These are phyloP conservation scores for Riptortus pedestris DNA, from an alignment of 1,140 invertebrate species.

Conservation along the genomic window DNA sequence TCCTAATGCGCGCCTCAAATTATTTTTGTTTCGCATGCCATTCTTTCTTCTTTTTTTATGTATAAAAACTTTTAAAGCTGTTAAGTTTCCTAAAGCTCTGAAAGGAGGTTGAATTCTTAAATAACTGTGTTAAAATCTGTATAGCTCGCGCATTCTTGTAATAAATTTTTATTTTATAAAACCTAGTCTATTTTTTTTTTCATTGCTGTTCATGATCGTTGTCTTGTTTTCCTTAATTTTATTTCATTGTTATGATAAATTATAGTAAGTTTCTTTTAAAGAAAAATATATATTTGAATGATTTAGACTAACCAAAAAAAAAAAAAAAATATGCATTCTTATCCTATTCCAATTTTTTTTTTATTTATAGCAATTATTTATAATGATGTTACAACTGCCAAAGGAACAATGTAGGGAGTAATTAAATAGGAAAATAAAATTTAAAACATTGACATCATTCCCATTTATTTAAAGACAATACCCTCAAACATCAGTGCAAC, in stretches of 20 bases:
- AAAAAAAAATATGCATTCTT: not conserved
- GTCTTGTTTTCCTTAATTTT: not conserved
- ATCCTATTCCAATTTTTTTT: not conserved
- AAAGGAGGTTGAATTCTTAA: too few species aligned
- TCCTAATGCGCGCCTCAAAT: too few species aligned
- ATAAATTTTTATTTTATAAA: slow-evolving; percentile 20
- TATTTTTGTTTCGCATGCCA: too few species aligned
- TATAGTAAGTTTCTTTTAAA: too few species aligned
- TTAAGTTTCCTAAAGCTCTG: too few species aligned
- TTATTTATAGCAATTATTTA: too few species aligned
- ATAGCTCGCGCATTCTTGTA: slow-evolving; percentile 1
- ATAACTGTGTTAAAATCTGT: slow-evolving; percentile 4
- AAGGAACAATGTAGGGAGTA: not conserved
- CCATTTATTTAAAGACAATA: not conserved
- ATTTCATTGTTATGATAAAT: not conserved
- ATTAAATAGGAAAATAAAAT: not conserved
- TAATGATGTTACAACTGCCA: slow-evolving; percentile 4
- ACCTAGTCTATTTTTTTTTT: slow-evolving; percentile 10
- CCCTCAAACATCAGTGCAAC: too few species aligned
- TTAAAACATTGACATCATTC: not conserved
- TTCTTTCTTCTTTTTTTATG: too few species aligned
- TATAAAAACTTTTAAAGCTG: too few species aligned
- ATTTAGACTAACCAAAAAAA: not conserved
- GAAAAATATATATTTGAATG: not conserved
- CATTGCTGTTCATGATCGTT: not conserved